Percentiles rank a stretch among this genome's conserved stretches.
Conservation (phyloP, 2,888 invertebrate species). For the Tridacna gigas region DNA sequence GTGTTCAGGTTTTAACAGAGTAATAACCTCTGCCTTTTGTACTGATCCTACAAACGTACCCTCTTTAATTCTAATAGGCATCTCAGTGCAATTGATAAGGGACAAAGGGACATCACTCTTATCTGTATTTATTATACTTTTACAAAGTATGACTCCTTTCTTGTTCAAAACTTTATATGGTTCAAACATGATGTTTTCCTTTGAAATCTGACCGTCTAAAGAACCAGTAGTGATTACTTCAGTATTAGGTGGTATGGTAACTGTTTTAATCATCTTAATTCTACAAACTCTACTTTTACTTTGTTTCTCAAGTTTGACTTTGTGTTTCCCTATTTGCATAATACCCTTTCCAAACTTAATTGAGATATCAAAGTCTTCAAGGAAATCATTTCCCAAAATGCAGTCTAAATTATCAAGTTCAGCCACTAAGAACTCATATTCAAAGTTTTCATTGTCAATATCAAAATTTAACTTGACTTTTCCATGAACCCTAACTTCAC, state of each 20-base stretch:
- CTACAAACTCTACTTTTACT: conserved; percentile 8
- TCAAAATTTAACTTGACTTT: conserved; percentile 32
- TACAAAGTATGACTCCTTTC: conserved; percentile 3
- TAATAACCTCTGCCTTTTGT: conserved; percentile 1
- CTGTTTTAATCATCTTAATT: conserved; percentile 3
- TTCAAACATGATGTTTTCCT: background rate
- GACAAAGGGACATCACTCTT: background rate
- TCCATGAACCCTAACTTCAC: conserved; percentile 24
- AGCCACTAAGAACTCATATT: conserved; percentile 47
- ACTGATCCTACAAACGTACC: background rate
- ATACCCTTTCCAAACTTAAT: conserved; percentile 35
- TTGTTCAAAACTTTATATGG: background rate
- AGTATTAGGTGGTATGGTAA: conserved; percentile 2
- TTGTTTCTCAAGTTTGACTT: conserved; percentile 11
- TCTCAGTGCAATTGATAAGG: background rate
- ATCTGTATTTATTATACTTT: background rate
- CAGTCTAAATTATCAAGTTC: conserved; percentile 39
- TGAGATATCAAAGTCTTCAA: conserved; percentile 42
- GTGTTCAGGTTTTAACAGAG: background rate
- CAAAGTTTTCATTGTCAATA: conserved; percentile 25
- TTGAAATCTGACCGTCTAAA: background rate
- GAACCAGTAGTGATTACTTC: conserved; percentile 3
- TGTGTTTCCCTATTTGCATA: conserved; percentile 14
- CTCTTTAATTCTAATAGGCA: background rate
- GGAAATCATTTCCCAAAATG: conserved; percentile 56